Conservation (phyloP, 2,113 vertebrate species). For the Urocynchramus pylzowi region DNA sequence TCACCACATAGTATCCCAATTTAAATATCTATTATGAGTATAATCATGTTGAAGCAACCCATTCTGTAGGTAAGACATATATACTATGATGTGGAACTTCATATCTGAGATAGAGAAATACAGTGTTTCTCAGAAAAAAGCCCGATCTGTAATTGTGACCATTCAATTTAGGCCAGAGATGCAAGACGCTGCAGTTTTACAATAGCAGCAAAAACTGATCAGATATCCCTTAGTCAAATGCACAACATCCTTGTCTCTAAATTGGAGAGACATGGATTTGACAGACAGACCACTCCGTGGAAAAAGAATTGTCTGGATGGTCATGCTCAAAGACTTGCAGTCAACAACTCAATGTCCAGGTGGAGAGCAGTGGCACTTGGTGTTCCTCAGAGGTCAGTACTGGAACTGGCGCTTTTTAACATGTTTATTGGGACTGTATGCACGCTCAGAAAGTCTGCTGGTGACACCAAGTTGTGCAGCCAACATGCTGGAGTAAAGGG, state of each 20-base stretch:
- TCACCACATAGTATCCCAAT: neutral
- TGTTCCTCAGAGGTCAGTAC: neutral
- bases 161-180: neutral
- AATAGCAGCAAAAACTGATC: neutral
- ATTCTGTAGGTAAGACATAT: neutral
- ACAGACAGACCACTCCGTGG: neutral
- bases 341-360: neutral
- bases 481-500: neutral
- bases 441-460: neutral
- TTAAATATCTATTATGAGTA: neutral
- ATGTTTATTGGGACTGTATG: neutral
- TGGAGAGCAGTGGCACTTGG: neutral
- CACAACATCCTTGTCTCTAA: neutral
- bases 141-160: neutral
- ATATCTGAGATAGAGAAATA: neutral
- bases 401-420: neutral
- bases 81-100: neutral
- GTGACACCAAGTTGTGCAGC: neutral
- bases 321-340: neutral
- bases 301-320: neutral
- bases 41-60: neutral
- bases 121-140: neutral
- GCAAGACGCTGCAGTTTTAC: neutral
- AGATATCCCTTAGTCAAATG: neutral
- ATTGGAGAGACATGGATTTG: neutral